These are phyloP conservation scores for Haliaeetus leucogaster DNA, from an alignment of 2,113 vertebrate genomes.

Conservation along the genomic window DNA sequence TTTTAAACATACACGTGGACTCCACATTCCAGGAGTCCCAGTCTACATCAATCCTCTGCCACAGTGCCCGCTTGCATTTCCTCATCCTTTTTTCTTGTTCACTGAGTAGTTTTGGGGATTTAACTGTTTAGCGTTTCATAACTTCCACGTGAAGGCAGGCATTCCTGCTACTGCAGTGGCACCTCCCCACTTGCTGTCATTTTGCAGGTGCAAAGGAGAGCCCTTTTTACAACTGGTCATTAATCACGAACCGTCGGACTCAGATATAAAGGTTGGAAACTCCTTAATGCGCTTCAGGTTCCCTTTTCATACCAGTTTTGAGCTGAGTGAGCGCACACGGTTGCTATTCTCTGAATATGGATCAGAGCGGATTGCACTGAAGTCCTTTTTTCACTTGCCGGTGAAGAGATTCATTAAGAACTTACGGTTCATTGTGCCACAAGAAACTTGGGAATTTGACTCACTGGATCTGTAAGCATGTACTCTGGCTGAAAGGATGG, in stretches of 20 bases:
- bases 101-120: background rate
- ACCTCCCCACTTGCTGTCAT: background rate
- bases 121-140: background rate
- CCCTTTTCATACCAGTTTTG: background rate
- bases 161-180: background rate
- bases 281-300: background rate
- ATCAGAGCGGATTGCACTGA: background rate
- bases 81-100: background rate
- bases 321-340: background rate
- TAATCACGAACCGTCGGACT: background rate
- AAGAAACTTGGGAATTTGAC: slow-evolving; percentile 12
- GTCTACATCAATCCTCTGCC: background rate
- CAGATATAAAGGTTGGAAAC: background rate
- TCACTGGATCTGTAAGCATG: background rate
- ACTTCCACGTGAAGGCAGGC: background rate
- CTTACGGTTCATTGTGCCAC: background rate
- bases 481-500: background rate
- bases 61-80: background rate
- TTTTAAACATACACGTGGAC: background rate
- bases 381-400: background rate
- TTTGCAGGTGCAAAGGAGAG: background rate
- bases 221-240: background rate
- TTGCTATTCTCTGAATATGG: background rate
- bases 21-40: background rate
- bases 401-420: background rate